Evolutionary conservation across 2,888 invertebrate genomes (phyloP).

Genomic region (Hedychridium roseum): DNA sequence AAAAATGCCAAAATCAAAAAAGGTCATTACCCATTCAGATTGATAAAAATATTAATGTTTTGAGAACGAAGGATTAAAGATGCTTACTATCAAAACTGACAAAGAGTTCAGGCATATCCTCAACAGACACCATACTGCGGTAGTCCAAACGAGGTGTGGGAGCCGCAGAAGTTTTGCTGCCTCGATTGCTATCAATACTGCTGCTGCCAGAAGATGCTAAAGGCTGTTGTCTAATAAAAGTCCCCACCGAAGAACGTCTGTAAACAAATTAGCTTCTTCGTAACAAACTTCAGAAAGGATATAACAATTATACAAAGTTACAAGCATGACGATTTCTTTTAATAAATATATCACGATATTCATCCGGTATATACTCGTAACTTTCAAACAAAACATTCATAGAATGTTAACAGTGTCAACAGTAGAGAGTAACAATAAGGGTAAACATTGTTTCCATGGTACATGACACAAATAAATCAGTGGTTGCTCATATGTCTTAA

Average conservation of each 20-base stretch:
- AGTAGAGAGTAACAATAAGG: neutral
- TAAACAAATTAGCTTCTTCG: conserved; percentile 36
- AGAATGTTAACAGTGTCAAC: neutral
- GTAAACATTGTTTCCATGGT: conserved; percentile 17
- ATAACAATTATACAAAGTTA: no score
- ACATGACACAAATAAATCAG: conserved; percentile 24
- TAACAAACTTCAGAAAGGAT: no score
- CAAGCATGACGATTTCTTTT: conserved; percentile 4
- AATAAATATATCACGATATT: neutral
- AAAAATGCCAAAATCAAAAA: no score
- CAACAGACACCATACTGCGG: conserved; percentile 91
- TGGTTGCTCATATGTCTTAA: conserved; percentile 22
- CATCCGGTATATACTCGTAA: conserved; percentile 14
- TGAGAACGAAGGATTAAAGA: conserved; percentile 8
- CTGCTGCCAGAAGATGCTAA: conserved; percentile 62
- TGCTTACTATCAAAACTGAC: conserved; percentile 92
- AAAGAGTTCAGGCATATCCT: conserved; percentile 95
- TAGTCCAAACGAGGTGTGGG: conserved; percentile 84
- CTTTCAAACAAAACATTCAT: conserved; percentile 20
- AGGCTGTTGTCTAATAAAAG: conserved; percentile 79
- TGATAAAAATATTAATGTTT: neutral
- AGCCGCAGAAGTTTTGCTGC: conserved; percentile 67
- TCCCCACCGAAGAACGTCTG: conserved; percentile 87
- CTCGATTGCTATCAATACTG: conserved; percentile 71
- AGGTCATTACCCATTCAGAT: no score